Evolutionary conservation across 2,113 vertebrate genomes (phyloP), one percentile per base, ranked within the genome.

Genomic region (Dromas ardeola): DNA sequence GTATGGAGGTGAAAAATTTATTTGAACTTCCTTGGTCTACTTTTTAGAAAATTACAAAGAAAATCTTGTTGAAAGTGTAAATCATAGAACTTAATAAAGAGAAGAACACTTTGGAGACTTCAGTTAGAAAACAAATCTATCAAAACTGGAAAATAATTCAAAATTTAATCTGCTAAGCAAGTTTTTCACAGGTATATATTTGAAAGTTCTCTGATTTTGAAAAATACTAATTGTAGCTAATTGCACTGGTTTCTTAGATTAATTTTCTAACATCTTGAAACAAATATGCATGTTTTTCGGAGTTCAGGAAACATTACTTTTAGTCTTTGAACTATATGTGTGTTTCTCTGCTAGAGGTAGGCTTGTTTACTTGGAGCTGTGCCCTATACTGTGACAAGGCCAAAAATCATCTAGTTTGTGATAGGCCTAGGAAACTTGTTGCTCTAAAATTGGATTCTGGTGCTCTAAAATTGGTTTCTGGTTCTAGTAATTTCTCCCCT

Each of bases 321-420:
- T 71, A 70, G 63, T 88, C 78, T 69, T 56, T 78, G 71, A 70
- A 43, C 49, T 32, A 1, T 21, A 26, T 23, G n/a, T 45, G 15
- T 56, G 36, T 62, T 83, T 86, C 32, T 52, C 50, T 84, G 49
- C 42, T 69, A 83, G 72, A 67, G 55, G 43, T 78, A 67, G 40
- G 32, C 72, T 86, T 95, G 72, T 93, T 95, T 95, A 89, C 80
- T 96, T 95, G 96, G 93, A 96, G 62, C 79, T 83, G 49, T 94
- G 96, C 92, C 96, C 76, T 86, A 0, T 56, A 38, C 67, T 96
- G 72, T 93, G 88, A 91, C 88, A 81, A 78, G 90, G 80, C 94
- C 79, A 81, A 91, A 92, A 95, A 61, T 32, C 7, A 10, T 42
- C 36, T 36, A 20, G 86, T 62, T 62, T 69, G 81, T 6, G 10